Evolutionary conservation across 2,888 invertebrate species (phyloP), one percentile per base, ranked within the genome.

Genomic region (Diabrotica balteata): DNA sequence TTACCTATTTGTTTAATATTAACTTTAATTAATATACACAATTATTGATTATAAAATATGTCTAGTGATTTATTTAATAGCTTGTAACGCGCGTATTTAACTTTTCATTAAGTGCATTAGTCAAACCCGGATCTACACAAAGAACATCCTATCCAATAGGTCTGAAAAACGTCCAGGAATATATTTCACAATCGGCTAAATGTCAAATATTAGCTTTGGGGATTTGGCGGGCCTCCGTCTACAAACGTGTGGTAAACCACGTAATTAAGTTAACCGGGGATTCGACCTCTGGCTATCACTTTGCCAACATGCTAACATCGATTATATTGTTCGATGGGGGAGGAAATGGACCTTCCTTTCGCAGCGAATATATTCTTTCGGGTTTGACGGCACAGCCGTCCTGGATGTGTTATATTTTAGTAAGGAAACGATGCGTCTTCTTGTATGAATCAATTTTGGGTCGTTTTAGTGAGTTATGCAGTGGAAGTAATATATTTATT

Each of bases 161-260:
- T 49, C 22, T 22, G 63, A 68, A 69, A 70, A 72, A 70, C 65
- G 66, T 64, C 61, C 59, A 59, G 70, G 67, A 73, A 71, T 71
- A 69, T 73, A 71, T 73, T 73, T 71, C 66, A 65, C 72, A 69
- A 71, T 73, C 62, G 71, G 66, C 65, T 63, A 67, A 59, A 69
- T 67, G 73, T 74, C 73, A 75, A 75, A 74, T 75, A 74, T 75
- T 71, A 69, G 72, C 73, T 72, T 70, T 71, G 60, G 72, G 72
- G 70, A 70, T 68, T 70, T 65, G 66, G 64, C 49, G 57, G 32
- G 59, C 64, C 64, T 62, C 59, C 61, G 60, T 61, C 60, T 61
- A 59, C 68, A 64, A 69, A 69, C 72, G 66, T 66, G 69, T 61
- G 62, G 66, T 60, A 63, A 44, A 57, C 65, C 68, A 62, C 61